phyloP scores from a whole-genome alignment of 2,888 invertebrate species.

The Oegoconia quadripuncta region DNA sequence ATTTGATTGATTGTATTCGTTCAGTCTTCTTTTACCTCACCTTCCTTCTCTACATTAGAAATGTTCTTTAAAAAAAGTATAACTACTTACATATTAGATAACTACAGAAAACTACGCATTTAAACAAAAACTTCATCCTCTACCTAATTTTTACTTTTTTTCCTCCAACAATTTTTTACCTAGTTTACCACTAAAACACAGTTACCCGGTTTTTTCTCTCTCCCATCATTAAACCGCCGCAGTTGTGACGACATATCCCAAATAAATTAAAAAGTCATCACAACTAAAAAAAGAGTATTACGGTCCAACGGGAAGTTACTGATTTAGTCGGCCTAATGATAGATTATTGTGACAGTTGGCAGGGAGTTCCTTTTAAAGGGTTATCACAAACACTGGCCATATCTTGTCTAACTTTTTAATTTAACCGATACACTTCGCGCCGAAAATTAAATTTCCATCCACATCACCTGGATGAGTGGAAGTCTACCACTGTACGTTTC shows the following conservation, averaged over 20 bases:
- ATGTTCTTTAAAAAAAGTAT: too few species aligned
- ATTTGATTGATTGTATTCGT: too few species aligned
- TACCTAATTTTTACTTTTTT: background rate
- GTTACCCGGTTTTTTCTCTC: slow-evolving; percentile 33
- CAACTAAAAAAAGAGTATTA: slow-evolving; percentile 38
- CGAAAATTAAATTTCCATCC: too few species aligned
- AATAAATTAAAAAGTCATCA: slow-evolving; percentile 68
- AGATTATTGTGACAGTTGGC: slow-evolving; percentile 23
- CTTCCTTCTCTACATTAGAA: too few species aligned
- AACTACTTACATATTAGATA: too few species aligned
- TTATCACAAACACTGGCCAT: background rate
- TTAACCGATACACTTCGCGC: too few species aligned
- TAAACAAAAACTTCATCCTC: too few species aligned
- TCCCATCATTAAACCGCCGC: slow-evolving; percentile 39
- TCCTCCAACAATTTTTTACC: slow-evolving; percentile 6
- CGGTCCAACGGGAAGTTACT: slow-evolving; percentile 29
- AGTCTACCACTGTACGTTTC: too few species aligned
- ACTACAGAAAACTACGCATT: too few species aligned
- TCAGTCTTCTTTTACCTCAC: too few species aligned
- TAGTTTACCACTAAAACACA: slow-evolving; percentile 30
- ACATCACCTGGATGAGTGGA: too few species aligned
- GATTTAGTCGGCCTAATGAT: slow-evolving; percentile 34
- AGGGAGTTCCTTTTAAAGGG: slow-evolving; percentile 19
- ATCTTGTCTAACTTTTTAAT: too few species aligned
- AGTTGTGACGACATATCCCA: slow-evolving; percentile 36